Percentiles rank a stretch among this genome's conserved stretches.
phyloP scores from a whole-genome alignment of 2,113 vertebrate species.

The Paratilapia polleni region DNA sequence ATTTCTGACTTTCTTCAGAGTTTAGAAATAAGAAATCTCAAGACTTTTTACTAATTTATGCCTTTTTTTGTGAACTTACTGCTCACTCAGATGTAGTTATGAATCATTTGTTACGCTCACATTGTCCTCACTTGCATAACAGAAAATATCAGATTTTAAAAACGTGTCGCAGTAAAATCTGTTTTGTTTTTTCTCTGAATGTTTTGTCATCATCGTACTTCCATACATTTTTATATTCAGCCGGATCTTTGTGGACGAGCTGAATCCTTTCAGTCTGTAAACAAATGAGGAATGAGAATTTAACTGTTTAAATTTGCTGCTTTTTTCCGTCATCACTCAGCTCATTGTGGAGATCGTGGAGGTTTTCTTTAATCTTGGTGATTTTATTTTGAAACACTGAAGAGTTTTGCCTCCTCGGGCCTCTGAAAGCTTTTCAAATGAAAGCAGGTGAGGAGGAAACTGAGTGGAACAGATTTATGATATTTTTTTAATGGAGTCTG shows the following conservation, averaged over 20 bases:
- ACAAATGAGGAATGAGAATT: neutral
- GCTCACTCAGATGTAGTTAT: no score
- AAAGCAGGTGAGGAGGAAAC: neutral
- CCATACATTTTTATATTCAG: neutral
- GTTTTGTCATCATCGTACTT: neutral
- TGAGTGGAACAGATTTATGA: neutral
- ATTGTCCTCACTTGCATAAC: no score
- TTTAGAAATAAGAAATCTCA: neutral
- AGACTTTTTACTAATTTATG: neutral
- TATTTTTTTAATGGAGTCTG: neutral
- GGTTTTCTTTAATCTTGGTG: no score
- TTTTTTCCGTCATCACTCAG: neutral
- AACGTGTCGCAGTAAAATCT: no score
- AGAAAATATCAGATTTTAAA: no score
- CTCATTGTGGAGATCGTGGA: no score
- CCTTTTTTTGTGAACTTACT: no score
- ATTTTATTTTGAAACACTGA: no score
- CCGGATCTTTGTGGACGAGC: neutral
- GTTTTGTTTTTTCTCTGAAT: neutral
- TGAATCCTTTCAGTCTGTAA: neutral
- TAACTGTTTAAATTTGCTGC: neutral
- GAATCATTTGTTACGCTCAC: no score
- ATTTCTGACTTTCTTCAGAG: rapidly evolving
- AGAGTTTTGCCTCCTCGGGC: neutral
- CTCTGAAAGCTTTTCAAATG: no score